Evolutionary conservation across 2,797 vertebrate genomes (phyloP).

Genomic region (Buphagus erythrorhynchus): DNA sequence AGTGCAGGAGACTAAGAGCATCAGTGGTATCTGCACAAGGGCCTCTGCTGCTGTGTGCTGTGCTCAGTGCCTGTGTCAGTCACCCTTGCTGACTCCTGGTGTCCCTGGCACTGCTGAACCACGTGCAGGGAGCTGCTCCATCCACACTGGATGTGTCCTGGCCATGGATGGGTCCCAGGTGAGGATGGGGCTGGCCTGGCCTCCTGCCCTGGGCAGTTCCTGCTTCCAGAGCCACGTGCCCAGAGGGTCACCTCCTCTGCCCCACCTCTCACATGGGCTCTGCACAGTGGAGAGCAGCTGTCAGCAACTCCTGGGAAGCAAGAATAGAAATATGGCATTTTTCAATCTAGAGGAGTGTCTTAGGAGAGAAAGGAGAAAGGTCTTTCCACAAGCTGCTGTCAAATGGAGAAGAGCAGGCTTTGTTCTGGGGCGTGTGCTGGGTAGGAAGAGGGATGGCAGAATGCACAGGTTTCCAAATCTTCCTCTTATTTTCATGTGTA

Average conservation of each 20-base stretch:
- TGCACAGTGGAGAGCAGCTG: neutral
- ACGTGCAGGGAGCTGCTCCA: neutral
- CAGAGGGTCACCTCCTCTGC: neutral
- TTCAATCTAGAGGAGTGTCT: neutral
- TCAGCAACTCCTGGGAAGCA: neutral
- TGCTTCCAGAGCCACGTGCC: neutral
- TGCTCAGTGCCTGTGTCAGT: neutral
- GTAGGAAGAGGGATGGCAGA: neutral
- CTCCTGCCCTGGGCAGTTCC: neutral
- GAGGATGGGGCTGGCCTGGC: neutral
- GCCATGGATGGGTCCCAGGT: rapidly evolving
- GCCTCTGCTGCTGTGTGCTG: neutral
- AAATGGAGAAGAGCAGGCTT: neutral
- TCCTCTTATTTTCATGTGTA: neutral
- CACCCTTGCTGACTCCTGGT: neutral
- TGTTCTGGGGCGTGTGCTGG: neutral
- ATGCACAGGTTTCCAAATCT: neutral
- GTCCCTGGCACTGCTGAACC: neutral
- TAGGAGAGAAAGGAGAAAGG: neutral
- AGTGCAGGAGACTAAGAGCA: neutral
- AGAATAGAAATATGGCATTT: neutral
- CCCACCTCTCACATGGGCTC: rapidly evolving
- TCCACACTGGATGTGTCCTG: neutral
- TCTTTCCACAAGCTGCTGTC: neutral
- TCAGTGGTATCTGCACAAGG: rapidly evolving